Evolutionary conservation across 2,113 vertebrate species (phyloP), one percentile per base, ranked within the genome.

Genomic region (Hepsetus odoe): DNA sequence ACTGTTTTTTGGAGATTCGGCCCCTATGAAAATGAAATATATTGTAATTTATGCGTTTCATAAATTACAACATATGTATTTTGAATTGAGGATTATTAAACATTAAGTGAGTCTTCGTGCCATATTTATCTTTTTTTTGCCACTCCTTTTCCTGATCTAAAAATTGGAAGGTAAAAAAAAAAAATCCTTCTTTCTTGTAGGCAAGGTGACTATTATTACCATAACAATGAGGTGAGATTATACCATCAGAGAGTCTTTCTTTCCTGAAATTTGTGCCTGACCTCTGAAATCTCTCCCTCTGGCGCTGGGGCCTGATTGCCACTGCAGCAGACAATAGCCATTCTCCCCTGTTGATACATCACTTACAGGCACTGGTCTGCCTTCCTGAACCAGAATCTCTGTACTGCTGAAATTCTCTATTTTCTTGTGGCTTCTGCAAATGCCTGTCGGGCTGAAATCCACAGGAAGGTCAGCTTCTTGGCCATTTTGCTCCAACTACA

Each of bases 191-290:
- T 66, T 40, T 76, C 33, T 33, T 18, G 5, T 24, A 68, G 51
- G 38, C 18, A 44, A 8, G 24, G 69, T 72, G 32, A 38, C 69
- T n/a, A 56, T 56, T 56, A 55, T 56, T 53, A 72, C 30, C 20
- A 33, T 44, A 77, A 59, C 28, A 77, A 77, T 59, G 40, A 30
- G 26, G 38, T 68, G 38, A 59, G 20, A 69, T 59, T 33, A 32
- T 68, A 20, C 40, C 53, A 69, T 77, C 30, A 72, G 46, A 55
- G 30, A 72, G 67, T 53, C 68, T 72, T 72, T 53, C 35, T 40
- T 28, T 49, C 2, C 14, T 51, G 24, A 56, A 76, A 68, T 76
- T 76, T 76, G 46, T 28, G 33, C 46, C 74, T 13, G 22, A 55
- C 51, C 33, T 66, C 58, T 66, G 68, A 53, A 71, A 70, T 70